Base-by-base conservation (phyloP, 1,140 invertebrate genomes). In the Phymorhynchus buccinoides region DNA sequence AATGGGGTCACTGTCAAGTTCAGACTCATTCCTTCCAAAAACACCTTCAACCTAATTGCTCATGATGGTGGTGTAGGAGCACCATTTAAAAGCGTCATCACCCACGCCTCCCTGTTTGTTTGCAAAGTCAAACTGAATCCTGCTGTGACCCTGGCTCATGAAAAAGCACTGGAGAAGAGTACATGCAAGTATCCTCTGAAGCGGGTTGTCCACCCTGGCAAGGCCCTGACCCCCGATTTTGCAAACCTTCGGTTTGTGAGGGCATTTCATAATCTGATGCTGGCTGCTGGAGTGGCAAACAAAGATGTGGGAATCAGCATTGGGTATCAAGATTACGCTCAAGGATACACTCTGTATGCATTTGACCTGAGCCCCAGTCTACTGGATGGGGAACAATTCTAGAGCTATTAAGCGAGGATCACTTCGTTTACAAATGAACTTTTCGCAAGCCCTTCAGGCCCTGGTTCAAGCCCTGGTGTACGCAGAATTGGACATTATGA, bases 181-280 rank as follows among this genome's bases (percentile, higher is more conserved):
- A 73, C 68, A 37, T 18, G 18, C 68, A 73, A 73, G n/a, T 73
- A 73, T 37, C 68, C 68, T 3, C n/a, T 79, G 37, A 79, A 79
- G 12, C 35, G 77, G n/a, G 42, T 79, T 12, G 42, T 79, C 27
- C 32, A 30, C 41, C 27, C 77, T 37, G 22, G 77, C 77, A 30
- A 79, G 41, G 41, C 37, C 77, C 42, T 79, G 18, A 79, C 41
- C 27, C 77, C 77, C 16, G 77, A 79, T 30, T 79, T 79, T 39
- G 42, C 35, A 39, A 39, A 39, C 22, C 12, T 39, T 16, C 37
- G 41, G 1, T 18, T 18, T 30, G 37, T 39, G 32, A 79, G 77
- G 30, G 77, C 35, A 3, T 79, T 39, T 14, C 77, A 35, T 2
- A 41, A 18, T 14, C 22, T 39, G n/a, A 30, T 79, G 77, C 1